Percentiles rank a stretch among this genome's conserved stretches.
Conservation (phyloP, 1,140 invertebrate species). For the Himalopsyche phryganea region DNA sequence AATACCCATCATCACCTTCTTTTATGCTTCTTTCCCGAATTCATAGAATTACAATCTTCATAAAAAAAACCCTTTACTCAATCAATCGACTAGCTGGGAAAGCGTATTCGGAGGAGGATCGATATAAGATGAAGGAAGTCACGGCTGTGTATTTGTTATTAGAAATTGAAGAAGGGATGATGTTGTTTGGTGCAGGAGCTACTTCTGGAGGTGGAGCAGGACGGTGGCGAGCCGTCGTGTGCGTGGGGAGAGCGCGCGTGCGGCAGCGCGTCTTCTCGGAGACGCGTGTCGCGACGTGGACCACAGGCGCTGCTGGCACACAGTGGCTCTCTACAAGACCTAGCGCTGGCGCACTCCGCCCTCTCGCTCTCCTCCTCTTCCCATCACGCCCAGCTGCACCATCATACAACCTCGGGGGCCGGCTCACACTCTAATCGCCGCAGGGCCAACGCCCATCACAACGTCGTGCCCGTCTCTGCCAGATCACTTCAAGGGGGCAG, state of each 20-base stretch:
- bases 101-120: too few relatives aligned
- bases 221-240: conserved; percentile 39
- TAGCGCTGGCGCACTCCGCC: not conserved
- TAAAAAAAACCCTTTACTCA: too few relatives aligned
- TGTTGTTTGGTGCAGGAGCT: conserved; percentile 39
- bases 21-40: too few relatives aligned
- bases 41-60: too few relatives aligned
- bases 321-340: conserved; percentile 44
- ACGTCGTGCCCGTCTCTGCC: conserved; percentile 42
- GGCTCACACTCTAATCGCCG: conserved; percentile 38
- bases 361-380: not conserved
- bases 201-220: conserved; percentile 43
- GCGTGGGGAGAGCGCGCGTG: conserved; percentile 34
- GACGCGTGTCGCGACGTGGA: conserved; percentile 25
- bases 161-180: too few relatives aligned
- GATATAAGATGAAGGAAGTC: too few relatives aligned
- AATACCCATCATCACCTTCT: too few relatives aligned
- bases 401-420: conserved; percentile 20
- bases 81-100: too few relatives aligned
- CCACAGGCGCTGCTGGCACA: conserved; percentile 38
- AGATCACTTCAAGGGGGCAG: conserved; percentile 48
- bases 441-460: conserved; percentile 38
- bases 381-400: conserved; percentile 34
- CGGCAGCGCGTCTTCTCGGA: conserved; percentile 22
- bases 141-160: too few relatives aligned